A percentile compares a stretch with the other conserved stretches of the same genome.
Evolutionary conservation across 2,113 vertebrate species (phyloP).

Genomic region (Typhlomys cinereus): DNA sequence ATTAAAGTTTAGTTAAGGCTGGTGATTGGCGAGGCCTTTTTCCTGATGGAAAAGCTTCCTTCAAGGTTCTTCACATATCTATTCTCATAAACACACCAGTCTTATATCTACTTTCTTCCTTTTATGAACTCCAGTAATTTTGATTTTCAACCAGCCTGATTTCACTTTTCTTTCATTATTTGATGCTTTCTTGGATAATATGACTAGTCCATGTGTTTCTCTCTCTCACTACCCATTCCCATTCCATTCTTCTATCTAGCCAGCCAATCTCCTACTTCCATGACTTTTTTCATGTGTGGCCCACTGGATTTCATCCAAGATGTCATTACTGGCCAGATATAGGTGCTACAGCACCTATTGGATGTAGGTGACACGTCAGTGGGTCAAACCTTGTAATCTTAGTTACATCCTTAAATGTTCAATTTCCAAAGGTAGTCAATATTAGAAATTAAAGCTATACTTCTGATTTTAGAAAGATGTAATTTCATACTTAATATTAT

Average conservation of each 20-base stretch:
- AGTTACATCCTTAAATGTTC: not conserved
- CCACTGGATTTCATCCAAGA: no score
- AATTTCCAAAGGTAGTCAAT: not conserved
- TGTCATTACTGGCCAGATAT: no score
- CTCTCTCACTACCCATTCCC: no score
- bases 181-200: no score
- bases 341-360: no score
- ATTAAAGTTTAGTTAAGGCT: fast-evolving
- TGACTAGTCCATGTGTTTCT: no score
- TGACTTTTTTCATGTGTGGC: not conserved
- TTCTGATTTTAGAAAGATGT: not conserved
- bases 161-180: no score
- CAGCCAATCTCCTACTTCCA: not conserved
- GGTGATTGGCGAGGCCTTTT: not conserved
- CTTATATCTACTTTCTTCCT: not conserved
- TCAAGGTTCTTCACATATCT: not conserved
- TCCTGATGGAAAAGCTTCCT: not conserved
- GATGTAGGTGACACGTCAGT: no score
- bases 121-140: not conserved
- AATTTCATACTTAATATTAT: not conserved
- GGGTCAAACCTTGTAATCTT: no score
- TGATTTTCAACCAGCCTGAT: no score
- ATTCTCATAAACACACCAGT: not conserved
- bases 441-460: not conserved
- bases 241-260: no score